Evolutionary conservation across 2,797 vertebrate genomes (phyloP).

Genomic region (Balearica regulorum): DNA sequence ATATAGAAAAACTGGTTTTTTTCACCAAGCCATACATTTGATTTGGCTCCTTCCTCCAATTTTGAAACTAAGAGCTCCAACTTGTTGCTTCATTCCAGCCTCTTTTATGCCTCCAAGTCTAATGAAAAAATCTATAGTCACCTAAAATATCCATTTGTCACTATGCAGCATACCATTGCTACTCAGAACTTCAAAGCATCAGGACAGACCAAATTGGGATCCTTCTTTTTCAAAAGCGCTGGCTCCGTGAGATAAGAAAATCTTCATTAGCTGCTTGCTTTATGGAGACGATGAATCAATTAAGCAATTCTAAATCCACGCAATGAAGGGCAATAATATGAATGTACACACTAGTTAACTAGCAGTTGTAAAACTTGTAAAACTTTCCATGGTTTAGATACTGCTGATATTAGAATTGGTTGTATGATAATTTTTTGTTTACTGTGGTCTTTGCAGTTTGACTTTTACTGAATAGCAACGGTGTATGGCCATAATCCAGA

Average conservation of each 20-base stretch:
- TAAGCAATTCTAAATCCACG: neutral
- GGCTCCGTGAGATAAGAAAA: constrained; percentile 5
- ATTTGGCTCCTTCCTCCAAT: neutral
- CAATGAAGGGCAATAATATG: neutral
- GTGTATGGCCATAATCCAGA: neutral
- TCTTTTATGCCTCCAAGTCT: neutral
- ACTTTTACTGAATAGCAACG: neutral
- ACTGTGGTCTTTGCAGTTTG: neutral
- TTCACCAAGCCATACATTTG: neutral
- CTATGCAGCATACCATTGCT: neutral
- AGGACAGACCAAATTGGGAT: neutral
- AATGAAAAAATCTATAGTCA: neutral
- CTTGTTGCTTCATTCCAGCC: neutral
- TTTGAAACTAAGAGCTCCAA: neutral
- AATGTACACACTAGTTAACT: neutral
- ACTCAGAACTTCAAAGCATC: neutral
- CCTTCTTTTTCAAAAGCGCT: constrained; percentile 1
- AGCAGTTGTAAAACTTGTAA: neutral
- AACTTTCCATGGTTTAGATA: neutral
- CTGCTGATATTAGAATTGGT: neutral
- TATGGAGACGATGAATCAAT: neutral
- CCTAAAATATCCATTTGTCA: neutral
- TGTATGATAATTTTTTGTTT: neutral
- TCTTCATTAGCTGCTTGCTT: constrained; percentile 40
- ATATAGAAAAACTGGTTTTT: neutral